Percentiles rank a stretch among this genome's conserved stretches.
phyloP scores from a whole-genome alignment of 2,113 vertebrate genomes.

The Rhynchomys soricoides region DNA sequence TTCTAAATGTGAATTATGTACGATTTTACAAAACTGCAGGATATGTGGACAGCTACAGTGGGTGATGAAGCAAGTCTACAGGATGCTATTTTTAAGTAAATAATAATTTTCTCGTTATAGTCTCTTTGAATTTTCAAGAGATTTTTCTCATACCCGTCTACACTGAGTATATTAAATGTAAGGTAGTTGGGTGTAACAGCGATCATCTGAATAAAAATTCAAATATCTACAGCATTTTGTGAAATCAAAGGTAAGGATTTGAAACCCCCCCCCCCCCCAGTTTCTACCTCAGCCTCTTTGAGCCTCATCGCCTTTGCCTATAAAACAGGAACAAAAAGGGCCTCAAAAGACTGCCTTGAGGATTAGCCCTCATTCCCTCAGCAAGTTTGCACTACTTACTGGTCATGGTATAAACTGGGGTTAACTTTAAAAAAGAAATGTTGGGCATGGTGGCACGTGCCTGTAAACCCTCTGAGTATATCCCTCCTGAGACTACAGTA shows the following conservation, averaged over 20 bases:
- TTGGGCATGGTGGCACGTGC: too few species aligned
- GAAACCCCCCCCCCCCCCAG: background rate
- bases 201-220: constrained; percentile 45
- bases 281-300: constrained; percentile 41
- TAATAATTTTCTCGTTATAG: background rate
- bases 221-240: background rate
- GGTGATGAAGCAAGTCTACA: background rate
- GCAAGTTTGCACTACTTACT: constrained; percentile 15
- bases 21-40: background rate
- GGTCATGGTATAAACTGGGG: background rate
- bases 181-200: background rate
- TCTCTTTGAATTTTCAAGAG: constrained; percentile 45
- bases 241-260: constrained; percentile 28
- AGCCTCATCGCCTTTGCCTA: constrained; percentile 59
- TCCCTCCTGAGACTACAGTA: background rate
- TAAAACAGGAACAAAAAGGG: constrained; percentile 67
- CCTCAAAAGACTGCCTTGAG: constrained; percentile 51
- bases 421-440: background rate
- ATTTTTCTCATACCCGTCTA: background rate
- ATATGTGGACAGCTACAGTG: background rate
- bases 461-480: background rate
- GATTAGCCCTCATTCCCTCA: constrained; percentile 57
- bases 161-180: constrained; percentile 45
- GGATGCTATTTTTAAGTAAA: constrained; percentile 32
- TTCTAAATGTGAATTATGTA: constrained; percentile 48